Base-by-base conservation (phyloP, 2,888 invertebrate genomes). In the Cistogaster globosa region DNA sequence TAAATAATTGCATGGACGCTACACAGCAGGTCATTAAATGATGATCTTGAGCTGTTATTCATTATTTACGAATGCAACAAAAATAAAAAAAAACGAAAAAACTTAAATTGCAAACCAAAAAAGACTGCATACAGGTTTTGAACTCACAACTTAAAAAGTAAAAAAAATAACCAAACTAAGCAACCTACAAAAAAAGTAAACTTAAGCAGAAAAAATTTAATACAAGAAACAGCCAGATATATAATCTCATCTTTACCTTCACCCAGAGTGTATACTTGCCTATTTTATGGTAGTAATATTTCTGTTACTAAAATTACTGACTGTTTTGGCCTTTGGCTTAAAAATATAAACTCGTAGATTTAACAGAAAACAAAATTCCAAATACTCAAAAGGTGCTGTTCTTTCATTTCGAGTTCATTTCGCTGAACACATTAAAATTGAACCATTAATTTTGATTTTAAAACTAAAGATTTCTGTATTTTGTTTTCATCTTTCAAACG, bases 31-130 rank as follows among this genome's bases (percentile, higher is more conserved):
- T 81, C 84, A 81, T 81, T 81, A 84, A 84, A 80, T 81, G 84
- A 84, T 81, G 84, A 84, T 81, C 84, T 84, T 81, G 84, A 84
- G 80, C 80, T 80, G 74, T 84, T 84, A 81, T 81, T 77, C 67
- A 77, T 72, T 80, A 80, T 74, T 80, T 60, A 74, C 74, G 74
- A 42, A 14, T 32, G 60, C 26, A 58, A 42, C 48, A 18, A 32
- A 9, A 45, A 20, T 20, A 48, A 12, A 3, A 7, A 9, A 60
- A 42, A 38, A 36, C 1, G 3, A 4, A 51, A 1, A 36, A 18
- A 55, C 45, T 9, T 38, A 62, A 69, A 69, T 51, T 76, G 65
- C 68, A 67, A 69, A 36, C 69, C 55, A 62, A 38, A 72, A 51
- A 55, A 16, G 16, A 53, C 51, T 48, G 62, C 48, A 62, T 48